phyloP scores from a whole-genome alignment of 2,888 invertebrate species.

The Drosophila subsilvestris region DNA sequence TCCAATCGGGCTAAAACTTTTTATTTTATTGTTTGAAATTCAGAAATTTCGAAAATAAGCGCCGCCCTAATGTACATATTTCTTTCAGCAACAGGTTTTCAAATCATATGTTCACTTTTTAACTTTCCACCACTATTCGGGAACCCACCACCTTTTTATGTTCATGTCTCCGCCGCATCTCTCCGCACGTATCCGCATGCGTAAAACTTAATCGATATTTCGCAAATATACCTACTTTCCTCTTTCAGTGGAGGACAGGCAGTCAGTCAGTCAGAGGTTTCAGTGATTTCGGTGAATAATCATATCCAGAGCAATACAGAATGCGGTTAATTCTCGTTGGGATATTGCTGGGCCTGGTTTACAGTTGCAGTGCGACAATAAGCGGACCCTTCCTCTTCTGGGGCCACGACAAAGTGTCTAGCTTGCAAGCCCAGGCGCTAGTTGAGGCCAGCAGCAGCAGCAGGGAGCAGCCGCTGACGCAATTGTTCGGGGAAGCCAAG shows the following conservation, averaged over 20 bases:
- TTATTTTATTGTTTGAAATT: too few species aligned
- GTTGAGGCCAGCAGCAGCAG: constrained; percentile 83
- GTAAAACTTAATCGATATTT: constrained; percentile 39
- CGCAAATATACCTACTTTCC: constrained; percentile 29
- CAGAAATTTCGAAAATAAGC: too few species aligned
- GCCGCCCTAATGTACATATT: too few species aligned
- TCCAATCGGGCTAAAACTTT: too few species aligned
- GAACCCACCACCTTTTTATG: constrained; percentile 22
- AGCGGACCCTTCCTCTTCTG: constrained; percentile 87
- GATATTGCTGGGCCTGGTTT: constrained; percentile 65
- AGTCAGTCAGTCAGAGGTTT: constrained; percentile 25
- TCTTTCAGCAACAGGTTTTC: background rate
- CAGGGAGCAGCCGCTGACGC: constrained; percentile 86
- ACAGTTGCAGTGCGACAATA: constrained; percentile 83
- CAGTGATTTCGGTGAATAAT: constrained; percentile 15
- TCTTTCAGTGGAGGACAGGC: constrained; percentile 13
- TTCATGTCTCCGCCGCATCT: constrained; percentile 28
- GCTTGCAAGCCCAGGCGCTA: constrained; percentile 85
- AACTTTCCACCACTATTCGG: constrained; percentile 7
- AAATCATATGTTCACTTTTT: constrained; percentile 21
- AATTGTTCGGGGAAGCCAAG: constrained; percentile 86
- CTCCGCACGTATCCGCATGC: too few species aligned
- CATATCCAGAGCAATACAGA: constrained; percentile 44
- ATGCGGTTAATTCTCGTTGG: constrained; percentile 69
- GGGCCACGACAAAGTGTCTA: constrained; percentile 85